phyloP scores from a whole-genome alignment of 1,140 invertebrate species.

The Drosophila ambigua region DNA sequence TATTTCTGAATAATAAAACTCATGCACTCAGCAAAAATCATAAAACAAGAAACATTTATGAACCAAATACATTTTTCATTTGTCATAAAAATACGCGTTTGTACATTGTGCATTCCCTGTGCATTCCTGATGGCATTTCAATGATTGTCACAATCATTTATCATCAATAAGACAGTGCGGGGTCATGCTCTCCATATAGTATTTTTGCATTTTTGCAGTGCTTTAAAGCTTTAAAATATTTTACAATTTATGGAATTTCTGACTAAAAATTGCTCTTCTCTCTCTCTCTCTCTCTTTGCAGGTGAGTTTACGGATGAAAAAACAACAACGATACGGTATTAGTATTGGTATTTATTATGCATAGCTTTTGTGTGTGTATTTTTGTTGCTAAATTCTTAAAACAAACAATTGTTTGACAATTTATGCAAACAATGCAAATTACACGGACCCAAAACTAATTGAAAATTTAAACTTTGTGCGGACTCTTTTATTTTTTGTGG shows the following conservation, averaged over 20 bases:
- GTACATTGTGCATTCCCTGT: no score
- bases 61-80: no score
- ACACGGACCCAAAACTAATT: constrained; percentile 22
- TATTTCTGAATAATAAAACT: no score
- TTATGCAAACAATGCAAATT: constrained; percentile 44
- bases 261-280: constrained; percentile 22
- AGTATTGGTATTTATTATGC: constrained; percentile 12
- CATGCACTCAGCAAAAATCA: no score
- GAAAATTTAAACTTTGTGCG: constrained; percentile 26
- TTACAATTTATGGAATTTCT: constrained; percentile 17
- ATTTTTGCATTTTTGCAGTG: neutral
- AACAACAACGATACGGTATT: constrained; percentile 18
- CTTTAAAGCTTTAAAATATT: constrained; percentile 30
- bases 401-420: constrained; percentile 58
- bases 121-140: no score
- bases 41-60: no score
- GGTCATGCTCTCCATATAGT: constrained; percentile 6
- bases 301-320: constrained; percentile 50
- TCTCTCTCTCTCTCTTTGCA: constrained; percentile 49
- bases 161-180: no score
- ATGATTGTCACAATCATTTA: no score
- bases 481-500: neutral
- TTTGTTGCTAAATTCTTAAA: constrained; percentile 38
- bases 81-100: no score
- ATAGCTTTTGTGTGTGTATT: constrained; percentile 20